phyloP scores from a whole-genome alignment of 2,113 vertebrate genomes.

The Sphyrna mokarran region DNA sequence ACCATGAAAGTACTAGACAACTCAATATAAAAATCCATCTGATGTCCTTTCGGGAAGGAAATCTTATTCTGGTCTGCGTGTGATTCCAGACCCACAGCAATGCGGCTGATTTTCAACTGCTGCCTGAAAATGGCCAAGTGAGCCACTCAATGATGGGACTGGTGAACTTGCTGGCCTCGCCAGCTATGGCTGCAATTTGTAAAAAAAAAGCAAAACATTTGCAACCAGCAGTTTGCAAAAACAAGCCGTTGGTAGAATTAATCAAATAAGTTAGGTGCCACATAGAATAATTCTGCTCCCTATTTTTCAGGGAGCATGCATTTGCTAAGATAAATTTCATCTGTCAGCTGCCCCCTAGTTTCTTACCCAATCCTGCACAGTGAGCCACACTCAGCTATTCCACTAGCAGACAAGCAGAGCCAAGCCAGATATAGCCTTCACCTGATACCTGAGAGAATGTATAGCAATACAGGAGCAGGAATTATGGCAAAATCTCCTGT shows the following conservation, averaged over 20 bases:
- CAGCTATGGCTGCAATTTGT: too few species aligned
- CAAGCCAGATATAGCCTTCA: background rate
- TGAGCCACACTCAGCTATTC: background rate
- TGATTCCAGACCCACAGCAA: background rate
- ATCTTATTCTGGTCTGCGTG: background rate
- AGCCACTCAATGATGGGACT: background rate
- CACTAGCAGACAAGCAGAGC: too few species aligned
- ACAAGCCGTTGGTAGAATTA: background rate
- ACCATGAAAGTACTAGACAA: background rate
- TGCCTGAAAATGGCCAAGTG: background rate
- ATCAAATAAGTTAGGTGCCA: background rate
- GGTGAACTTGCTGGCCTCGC: background rate
- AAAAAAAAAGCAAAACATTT: background rate
- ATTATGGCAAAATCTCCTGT: background rate
- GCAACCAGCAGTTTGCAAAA: background rate
- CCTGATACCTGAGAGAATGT: background rate
- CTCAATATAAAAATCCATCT: background rate
- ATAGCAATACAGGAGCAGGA: background rate
- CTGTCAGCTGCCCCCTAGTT: background rate
- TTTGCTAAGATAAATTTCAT: background rate
- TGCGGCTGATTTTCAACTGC: background rate
- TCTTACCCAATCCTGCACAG: too few species aligned
- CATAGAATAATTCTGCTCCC: background rate
- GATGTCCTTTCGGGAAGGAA: background rate
- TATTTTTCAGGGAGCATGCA: background rate